Base-by-base conservation (phyloP, 2,888 invertebrate genomes). In the Drosophila formosana region DNA sequence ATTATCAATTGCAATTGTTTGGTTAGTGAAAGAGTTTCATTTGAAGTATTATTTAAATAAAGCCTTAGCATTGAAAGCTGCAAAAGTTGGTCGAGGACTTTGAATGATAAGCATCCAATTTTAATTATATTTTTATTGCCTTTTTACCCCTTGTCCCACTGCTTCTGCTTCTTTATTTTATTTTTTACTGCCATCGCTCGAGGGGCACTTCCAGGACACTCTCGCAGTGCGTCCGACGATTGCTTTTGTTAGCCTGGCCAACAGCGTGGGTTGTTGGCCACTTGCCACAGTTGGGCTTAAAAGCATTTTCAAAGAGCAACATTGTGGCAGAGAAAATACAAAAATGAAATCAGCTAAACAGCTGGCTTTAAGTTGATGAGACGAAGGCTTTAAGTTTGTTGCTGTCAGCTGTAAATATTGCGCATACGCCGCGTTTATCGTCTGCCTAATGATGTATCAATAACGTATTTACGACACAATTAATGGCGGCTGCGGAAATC, bases 361-460 rank as follows among this genome's bases (percentile, higher is more conserved):
- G 37, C 37, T 23, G 5, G 6, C 41, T 43, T 72, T 60, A 34
- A 64, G 51, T 49, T 62, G 46, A 13, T 11, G 55, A 5, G 23
- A 9, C 3, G 56, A 25, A 25, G 1, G 50, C 69, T 76, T 80
- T 45, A 80, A 83, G 70, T 46, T 73, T 7, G 18, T 37, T n/a
- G n/a, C 11, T 25, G 39, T 26, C 7, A 34, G 57, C 51, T 50
- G 5, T n/a, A 32, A 57, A 75, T 72, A 77, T 79, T 66, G 72
- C 69, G 83, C 51, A 83, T 83, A 69, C 80, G 84, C 77, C 68
- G 56, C 41, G 72, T 66, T 73, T 78, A 79, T 75, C 79, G 75
- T 72, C 30, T 75, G 87, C 69, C 81, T 86, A 83, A 83, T 83
- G 83, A 83, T 77, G 87, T 82, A 83, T 83, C 84, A 79, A 81